A percentile compares a stretch with the other conserved stretches of the same genome.
These are phyloP conservation scores for Chymomyza amoena DNA, from an alignment of 2,888 invertebrate genomes.

Conservation along the genomic window DNA sequence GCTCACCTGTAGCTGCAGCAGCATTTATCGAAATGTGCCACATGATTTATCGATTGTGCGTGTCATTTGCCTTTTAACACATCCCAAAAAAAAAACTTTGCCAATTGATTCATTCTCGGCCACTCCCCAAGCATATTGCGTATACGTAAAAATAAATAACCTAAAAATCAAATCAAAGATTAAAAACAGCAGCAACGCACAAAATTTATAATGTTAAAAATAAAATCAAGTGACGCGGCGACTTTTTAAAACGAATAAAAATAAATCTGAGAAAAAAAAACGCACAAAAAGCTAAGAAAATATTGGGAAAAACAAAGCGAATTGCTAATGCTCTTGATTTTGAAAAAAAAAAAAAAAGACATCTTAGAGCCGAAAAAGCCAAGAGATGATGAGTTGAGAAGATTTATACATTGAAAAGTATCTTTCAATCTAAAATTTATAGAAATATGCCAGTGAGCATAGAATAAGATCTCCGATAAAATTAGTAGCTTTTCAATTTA, in stretches of 20 bases:
- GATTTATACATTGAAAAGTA: too few species aligned
- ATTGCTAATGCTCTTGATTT: neutral
- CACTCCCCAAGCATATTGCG: neutral
- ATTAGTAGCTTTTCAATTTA: too few species aligned
- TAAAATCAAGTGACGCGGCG: slow-evolving; percentile 1
- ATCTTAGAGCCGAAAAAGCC: too few species aligned
- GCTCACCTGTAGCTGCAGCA: neutral
- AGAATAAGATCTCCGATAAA: too few species aligned
- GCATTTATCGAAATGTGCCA: neutral
- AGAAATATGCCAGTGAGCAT: too few species aligned
- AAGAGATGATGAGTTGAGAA: too few species aligned
- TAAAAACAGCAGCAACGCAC: slow-evolving; percentile 19
- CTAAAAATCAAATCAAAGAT: slow-evolving; percentile 31
- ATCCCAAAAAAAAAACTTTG: slow-evolving; percentile 9
- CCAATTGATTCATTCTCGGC: slow-evolving; percentile 29
- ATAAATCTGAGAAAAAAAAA: neutral
- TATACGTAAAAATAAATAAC: slow-evolving; percentile 23
- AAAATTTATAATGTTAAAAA: slow-evolving; percentile 16
- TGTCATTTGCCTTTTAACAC: slow-evolving; percentile 4
- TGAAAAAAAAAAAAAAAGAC: too few species aligned
- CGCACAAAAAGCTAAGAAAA: neutral
- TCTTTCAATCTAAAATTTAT: too few species aligned
- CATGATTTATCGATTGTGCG: slow-evolving; percentile 56
- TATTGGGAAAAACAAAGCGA: neutral
- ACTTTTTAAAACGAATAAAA: neutral